A percentile compares a stretch with the other conserved stretches of the same genome.
These are phyloP conservation scores for Andrena haemorrhoa DNA, from an alignment of 2,888 invertebrate genomes.

Conservation along the genomic window DNA sequence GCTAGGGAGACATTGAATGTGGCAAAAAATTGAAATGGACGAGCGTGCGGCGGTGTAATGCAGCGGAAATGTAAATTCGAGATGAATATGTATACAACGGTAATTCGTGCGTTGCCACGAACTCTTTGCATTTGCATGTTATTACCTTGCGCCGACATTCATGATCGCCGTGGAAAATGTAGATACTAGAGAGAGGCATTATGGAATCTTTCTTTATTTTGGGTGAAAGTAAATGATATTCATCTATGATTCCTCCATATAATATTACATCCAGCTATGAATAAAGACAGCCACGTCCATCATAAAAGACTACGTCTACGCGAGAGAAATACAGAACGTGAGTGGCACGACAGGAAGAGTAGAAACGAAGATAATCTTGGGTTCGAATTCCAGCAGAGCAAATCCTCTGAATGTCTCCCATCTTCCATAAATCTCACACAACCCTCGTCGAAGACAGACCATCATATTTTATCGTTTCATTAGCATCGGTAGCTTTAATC, in stretches of 20 bases:
- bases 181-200: neutral
- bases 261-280: too few species aligned
- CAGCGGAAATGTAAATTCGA: slow-evolving; percentile 19
- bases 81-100: slow-evolving; percentile 27
- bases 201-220: neutral
- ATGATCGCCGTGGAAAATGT: neutral
- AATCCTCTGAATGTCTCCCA: neutral
- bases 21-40: slow-evolving; percentile 20
- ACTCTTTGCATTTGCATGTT: slow-evolving; percentile 14
- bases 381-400: neutral
- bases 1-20: neutral
- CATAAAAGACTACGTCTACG: neutral
- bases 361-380: neutral
- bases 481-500: neutral
- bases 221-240: neutral
- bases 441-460: neutral
- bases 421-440: neutral
- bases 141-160: slow-evolving; percentile 2
- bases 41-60: slow-evolving; percentile 5
- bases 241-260: neutral
- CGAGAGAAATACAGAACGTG: neutral
- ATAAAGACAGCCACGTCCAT: too few species aligned
- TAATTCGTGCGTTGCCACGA: slow-evolving; percentile 30
- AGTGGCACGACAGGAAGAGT: neutral
- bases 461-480: slow-evolving; percentile 1